Conservation (phyloP, 2,888 invertebrate genomes). For the Orchesella flavescens region DNA sequence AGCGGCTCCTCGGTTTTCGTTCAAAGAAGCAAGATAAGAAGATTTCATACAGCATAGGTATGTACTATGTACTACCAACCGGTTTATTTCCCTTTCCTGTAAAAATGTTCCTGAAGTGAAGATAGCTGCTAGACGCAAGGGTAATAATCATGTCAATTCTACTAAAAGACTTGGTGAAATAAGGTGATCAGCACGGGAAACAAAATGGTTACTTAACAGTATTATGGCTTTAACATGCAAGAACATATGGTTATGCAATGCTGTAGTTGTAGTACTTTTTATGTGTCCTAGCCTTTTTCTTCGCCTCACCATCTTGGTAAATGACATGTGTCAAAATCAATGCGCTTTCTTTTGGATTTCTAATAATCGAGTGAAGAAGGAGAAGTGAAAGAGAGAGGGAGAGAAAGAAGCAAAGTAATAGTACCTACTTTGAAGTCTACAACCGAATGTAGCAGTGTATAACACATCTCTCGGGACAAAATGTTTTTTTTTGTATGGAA, state of each 20-base stretch:
- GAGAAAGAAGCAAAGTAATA: not conserved
- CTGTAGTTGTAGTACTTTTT: not conserved
- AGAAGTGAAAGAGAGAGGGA: too few relatives aligned
- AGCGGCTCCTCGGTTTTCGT: too few relatives aligned
- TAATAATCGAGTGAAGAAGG: slow-evolving; percentile 10
- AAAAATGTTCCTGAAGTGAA: too few relatives aligned
- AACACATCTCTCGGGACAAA: too few relatives aligned
- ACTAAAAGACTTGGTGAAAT: too few relatives aligned
- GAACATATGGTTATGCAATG: not conserved
- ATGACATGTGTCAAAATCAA: slow-evolving; percentile 49
- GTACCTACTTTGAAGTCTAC: too few relatives aligned
- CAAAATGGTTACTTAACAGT: not conserved
- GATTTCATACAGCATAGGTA: too few relatives aligned
- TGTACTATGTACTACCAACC: too few relatives aligned
- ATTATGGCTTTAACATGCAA: not conserved
- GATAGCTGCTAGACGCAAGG: not conserved
- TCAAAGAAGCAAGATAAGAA: too few relatives aligned
- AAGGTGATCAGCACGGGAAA: not conserved
- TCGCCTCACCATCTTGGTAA: not conserved
- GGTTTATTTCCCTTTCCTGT: too few relatives aligned
- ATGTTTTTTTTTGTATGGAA: not conserved
- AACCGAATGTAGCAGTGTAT: too few relatives aligned
- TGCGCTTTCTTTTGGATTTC: slow-evolving; percentile 5
- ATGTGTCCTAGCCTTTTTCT: not conserved
- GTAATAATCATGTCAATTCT: slow-evolving; percentile 25